Base-by-base conservation (phyloP, 1,140 invertebrate species). In the Lycorma delicatula region DNA sequence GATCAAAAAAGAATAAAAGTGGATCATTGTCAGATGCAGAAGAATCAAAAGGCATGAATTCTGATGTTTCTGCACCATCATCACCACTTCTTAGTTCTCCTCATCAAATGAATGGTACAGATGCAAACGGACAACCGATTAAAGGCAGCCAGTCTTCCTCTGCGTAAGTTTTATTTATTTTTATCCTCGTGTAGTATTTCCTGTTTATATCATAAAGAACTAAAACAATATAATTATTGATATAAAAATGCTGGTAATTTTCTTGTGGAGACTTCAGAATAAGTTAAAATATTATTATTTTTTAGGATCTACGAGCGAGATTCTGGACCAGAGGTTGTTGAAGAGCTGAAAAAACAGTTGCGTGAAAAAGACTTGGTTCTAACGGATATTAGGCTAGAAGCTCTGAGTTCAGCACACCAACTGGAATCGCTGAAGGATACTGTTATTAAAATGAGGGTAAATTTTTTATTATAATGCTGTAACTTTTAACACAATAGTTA, bases 281-380 rank as follows among this genome's bases (percentile, higher is more conserved):
- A n/a, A n/a, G n/a, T n/a, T n/a, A n/a, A n/a, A n/a, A n/a, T n/a
- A n/a, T n/a, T n/a, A n/a, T n/a, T n/a, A n/a, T 26, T 59, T 61
- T 41, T 27, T 26, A 66, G 65, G 25, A 60, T 67, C 25, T 67
- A 66, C 57, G 63, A 64, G 25, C 66, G 67, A 36, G 56, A 57
- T 26, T 26, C 38, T 4, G 49, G 49, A n/a, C 58, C 54, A 55
- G 69, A 68, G 6, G 63, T 84, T 64, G 89, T 97, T 1, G 86
- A 90, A 61, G 90, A 96, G 61, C 72, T 98, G 60, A 90, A 91
- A 70, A 89, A 92, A 68, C 93, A 97, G 68, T 74, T 98, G 28
- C 77, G 93, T 44, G 93, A 98, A 68, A 97, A 98, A 73, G 95
- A 98, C 72, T 84, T 96, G 63, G 93, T 95, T 18, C 72, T 98